These are phyloP conservation scores for Lampropteryx suffumata DNA, from an alignment of 2,888 invertebrate genomes.

Conservation along the genomic window DNA sequence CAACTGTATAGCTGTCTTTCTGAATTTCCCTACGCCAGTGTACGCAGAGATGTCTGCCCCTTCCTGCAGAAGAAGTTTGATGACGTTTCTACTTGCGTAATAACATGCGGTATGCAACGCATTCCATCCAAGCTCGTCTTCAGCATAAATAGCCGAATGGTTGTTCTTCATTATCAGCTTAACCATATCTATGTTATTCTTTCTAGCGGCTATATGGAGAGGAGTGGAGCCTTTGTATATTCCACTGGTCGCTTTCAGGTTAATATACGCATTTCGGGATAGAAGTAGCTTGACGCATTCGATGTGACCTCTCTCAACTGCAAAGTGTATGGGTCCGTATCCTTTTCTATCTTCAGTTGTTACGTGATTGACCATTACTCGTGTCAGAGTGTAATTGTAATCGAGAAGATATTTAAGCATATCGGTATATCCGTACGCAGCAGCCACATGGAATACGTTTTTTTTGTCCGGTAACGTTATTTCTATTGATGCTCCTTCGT, in stretches of 20 bases:
- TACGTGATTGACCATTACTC: slow-evolving; percentile 27
- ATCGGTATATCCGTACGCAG: slow-evolving; percentile 62
- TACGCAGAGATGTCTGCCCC: slow-evolving; percentile 31
- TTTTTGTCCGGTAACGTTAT: slow-evolving; percentile 45
- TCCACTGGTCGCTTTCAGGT: slow-evolving; percentile 10
- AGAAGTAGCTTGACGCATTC: slow-evolving; percentile 30
- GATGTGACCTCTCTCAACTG: slow-evolving; percentile 60
- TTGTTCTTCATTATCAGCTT: slow-evolving; percentile 21
- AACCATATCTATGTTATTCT: slow-evolving; percentile 21
- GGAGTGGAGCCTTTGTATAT: slow-evolving; percentile 14
- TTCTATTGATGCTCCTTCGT: slow-evolving; percentile 42
- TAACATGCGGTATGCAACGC: slow-evolving; percentile 55
- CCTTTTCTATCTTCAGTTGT: slow-evolving; percentile 43
- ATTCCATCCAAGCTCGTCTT: slow-evolving; percentile 41
- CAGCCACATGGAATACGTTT: slow-evolving; percentile 74
- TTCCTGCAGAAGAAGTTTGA: slow-evolving; percentile 20
- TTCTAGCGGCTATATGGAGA: slow-evolving; percentile 21
- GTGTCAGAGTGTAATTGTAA: slow-evolving; percentile 49
- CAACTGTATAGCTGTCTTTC: slow-evolving; percentile 52
- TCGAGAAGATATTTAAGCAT: slow-evolving; percentile 67
- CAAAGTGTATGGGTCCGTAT: slow-evolving; percentile 57
- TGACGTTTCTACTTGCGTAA: slow-evolving; percentile 54
- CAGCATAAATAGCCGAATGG: slow-evolving; percentile 37
- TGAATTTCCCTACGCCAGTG: slow-evolving; percentile 35
- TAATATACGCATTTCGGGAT: slow-evolving; percentile 21